Evolutionary conservation across 2,113 vertebrate species (phyloP), one percentile per base, ranked within the genome.

Genomic region (Trachemys scripta): DNA sequence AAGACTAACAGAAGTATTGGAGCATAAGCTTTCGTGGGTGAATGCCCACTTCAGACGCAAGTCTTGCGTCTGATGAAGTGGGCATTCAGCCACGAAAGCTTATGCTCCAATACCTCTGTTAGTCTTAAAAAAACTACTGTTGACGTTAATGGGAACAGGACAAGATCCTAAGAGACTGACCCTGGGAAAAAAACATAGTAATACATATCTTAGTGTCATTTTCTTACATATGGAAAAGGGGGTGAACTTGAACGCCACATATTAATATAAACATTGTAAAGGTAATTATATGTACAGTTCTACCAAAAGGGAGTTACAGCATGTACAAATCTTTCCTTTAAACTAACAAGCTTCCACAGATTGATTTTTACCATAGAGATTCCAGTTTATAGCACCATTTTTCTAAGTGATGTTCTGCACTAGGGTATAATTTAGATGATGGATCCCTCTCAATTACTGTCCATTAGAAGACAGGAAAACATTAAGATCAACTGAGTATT

Each of bases 361-460:
- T 94, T 95, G 97, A 98, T 98, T 98, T 98, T 97, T 95, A 96
- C 96, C 93, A 85, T 59, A 93, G 97, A 95, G 78, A 97, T 97
- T 98, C 97, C 97, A 97, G 97, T 98, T 98, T 98, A 98, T 96
- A 97, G 98, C 93, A 96, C 97, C 98, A 98, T 98, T 99, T 99
- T 99, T 99, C 98, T 99, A 99, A 99, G 98, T 97, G 98, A 98
- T 97, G 97, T 98, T 98, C 98, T 98, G 98, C 99, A 98, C 98
- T 96, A 84, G 97, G 98, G 98, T 94, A 98, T 98, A 97, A 98
- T 98, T 98, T 96, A 97, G 97, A 98, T 98, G 98, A 99, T 99
- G 98, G 98, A 99, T 99, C 98, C 98, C 97, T 98, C 98, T 99
- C 99, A 99, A 99, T 99, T 99, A 99, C 99, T 98, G 99, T 99